A percentile compares a stretch with the other conserved stretches of the same genome.
Conservation (phyloP, 2,888 invertebrate genomes). For the Neocrepidodera transversa region DNA sequence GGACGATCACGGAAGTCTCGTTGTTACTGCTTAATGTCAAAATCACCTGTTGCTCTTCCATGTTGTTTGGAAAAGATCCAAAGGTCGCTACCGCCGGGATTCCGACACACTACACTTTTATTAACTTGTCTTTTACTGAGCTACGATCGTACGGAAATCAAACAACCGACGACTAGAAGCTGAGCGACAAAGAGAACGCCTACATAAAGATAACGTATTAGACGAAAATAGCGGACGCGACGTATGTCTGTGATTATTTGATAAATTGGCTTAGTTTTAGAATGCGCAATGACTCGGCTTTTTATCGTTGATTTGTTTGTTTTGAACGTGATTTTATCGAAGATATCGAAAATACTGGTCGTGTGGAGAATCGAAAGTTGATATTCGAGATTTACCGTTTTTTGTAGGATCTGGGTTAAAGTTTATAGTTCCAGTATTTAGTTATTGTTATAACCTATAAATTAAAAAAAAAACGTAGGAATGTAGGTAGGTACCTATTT, state of each 20-base stretch:
- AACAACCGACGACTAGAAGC: background rate
- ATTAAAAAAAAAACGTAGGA: too few relatives aligned
- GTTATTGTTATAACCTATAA: too few relatives aligned
- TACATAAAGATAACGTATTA: background rate
- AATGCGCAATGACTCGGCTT: constrained; percentile 18
- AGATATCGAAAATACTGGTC: background rate
- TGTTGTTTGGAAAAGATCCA: constrained; percentile 48
- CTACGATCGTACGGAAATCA: background rate
- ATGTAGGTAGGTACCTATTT: too few relatives aligned
- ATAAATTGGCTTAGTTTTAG: background rate
- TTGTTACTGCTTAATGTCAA: constrained; percentile 49
- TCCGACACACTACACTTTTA: constrained; percentile 43
- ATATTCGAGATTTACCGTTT: too few relatives aligned
- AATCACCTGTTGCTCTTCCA: constrained; percentile 56
- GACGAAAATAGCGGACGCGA: background rate
- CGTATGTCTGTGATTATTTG: background rate
- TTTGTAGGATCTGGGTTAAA: too few relatives aligned
- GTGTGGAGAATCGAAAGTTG: too few relatives aligned
- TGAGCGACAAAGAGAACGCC: background rate
- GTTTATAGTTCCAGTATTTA: too few relatives aligned
- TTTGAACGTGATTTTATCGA: background rate
- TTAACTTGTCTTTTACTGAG: constrained; percentile 36
- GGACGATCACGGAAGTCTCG: constrained; percentile 54
- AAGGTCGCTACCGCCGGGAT: constrained; percentile 48
- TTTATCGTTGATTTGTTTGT: background rate